Evolutionary conservation across 2,888 invertebrate species (phyloP).

Genomic region (Dastarcus helophoroides): DNA sequence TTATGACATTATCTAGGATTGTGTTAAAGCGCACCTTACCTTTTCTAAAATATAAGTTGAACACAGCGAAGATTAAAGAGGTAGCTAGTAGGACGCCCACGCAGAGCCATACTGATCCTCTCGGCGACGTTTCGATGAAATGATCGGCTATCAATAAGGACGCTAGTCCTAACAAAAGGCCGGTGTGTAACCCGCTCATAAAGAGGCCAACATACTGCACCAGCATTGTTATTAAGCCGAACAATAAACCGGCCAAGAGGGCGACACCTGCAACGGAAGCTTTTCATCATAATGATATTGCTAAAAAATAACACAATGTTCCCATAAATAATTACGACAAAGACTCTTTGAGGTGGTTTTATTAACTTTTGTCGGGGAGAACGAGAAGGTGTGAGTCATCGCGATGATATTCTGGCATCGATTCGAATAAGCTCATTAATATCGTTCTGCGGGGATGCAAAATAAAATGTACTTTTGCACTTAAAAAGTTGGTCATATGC

Average conservation of each 20-base stretch:
- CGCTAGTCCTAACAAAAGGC: constrained; percentile 50
- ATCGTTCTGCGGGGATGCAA: too few species aligned
- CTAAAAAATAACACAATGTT: too few species aligned
- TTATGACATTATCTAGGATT: too few species aligned
- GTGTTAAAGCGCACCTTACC: constrained; percentile 32
- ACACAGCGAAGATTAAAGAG: constrained; percentile 57
- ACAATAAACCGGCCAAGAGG: constrained; percentile 59
- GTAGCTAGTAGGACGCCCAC: constrained; percentile 55
- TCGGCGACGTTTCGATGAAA: constrained; percentile 43
- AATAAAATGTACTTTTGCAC: too few species aligned
- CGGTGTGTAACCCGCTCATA: constrained; percentile 69
- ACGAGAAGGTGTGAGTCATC: too few species aligned
- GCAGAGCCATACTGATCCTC: constrained; percentile 52
- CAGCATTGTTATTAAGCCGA: constrained; percentile 70
- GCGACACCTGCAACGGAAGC: constrained; percentile 49
- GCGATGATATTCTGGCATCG: too few species aligned
- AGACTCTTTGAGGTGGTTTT: too few species aligned
- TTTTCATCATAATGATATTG: too few species aligned
- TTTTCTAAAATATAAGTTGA: constrained; percentile 66
- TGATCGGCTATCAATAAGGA: constrained; percentile 50
- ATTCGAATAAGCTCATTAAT: too few species aligned
- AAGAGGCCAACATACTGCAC: constrained; percentile 74
- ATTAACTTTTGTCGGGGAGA: too few species aligned
- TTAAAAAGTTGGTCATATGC: too few species aligned
- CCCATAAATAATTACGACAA: too few species aligned